phyloP scores from a whole-genome alignment of 2,888 invertebrate genomes.

The Belgica antarctica region DNA sequence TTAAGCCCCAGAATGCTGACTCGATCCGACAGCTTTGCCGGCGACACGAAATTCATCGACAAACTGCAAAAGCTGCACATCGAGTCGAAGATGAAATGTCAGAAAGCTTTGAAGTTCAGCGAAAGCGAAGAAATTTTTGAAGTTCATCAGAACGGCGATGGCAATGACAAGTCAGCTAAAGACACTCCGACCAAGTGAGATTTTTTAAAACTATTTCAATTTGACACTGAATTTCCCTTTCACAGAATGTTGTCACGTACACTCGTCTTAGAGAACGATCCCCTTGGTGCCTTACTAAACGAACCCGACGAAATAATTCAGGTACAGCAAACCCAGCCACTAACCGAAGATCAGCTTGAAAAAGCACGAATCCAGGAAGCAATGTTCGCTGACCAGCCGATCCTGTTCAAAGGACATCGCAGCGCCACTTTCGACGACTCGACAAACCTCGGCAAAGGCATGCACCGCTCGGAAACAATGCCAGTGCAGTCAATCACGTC shows the following conservation, averaged over 20 bases:
- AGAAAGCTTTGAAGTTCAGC: slow-evolving; percentile 39
- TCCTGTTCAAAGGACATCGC: slow-evolving; percentile 62
- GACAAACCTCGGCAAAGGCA: slow-evolving; percentile 54
- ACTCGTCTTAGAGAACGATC: slow-evolving; percentile 88
- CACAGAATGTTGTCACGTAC: slow-evolving; percentile 66
- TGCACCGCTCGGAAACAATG: slow-evolving; percentile 72
- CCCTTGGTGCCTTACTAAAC: slow-evolving; percentile 73
- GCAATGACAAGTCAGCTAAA: slow-evolving; percentile 1
- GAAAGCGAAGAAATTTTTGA: slow-evolving; percentile 29
- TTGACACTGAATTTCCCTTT: neutral
- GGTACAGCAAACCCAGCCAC: slow-evolving; percentile 49
- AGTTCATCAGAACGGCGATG: slow-evolving; percentile 12
- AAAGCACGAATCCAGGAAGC: slow-evolving; percentile 49
- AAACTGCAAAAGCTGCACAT: slow-evolving; percentile 61
- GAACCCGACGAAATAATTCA: slow-evolving; percentile 49
- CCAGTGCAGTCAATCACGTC: slow-evolving; percentile 72
- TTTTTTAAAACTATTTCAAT: neutral
- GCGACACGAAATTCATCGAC: slow-evolving; percentile 74
- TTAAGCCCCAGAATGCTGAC: slow-evolving; percentile 58
- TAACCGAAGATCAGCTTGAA: slow-evolving; percentile 46
- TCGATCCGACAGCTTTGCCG: slow-evolving; percentile 72
- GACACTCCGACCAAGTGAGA: slow-evolving; percentile 54
- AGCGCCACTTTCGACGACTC: slow-evolving; percentile 63
- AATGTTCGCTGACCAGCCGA: slow-evolving; percentile 65
- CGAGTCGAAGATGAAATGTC: slow-evolving; percentile 45